Conservation (phyloP, 1,140 invertebrate species). For the Micrasema minimum region DNA sequence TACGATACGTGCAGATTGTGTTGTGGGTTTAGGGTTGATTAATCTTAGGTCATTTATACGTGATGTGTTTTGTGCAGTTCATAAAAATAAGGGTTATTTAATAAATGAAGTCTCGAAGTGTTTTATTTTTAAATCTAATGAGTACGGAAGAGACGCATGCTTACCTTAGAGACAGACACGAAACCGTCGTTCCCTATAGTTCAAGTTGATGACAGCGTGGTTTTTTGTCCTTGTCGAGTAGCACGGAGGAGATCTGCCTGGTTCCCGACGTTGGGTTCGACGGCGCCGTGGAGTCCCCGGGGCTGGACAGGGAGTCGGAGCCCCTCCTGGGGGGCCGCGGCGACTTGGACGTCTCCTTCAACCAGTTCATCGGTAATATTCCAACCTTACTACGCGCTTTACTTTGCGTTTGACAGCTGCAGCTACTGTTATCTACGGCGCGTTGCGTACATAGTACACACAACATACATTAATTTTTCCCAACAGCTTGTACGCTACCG, state of each 20-base stretch:
- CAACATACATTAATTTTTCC: slow-evolving; percentile 32
- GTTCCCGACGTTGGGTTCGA: slow-evolving; percentile 74
- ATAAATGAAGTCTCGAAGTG: slow-evolving; percentile 65
- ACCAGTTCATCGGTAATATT: slow-evolving; percentile 82
- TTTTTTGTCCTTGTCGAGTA: slow-evolving; percentile 66
- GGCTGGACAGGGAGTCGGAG: slow-evolving; percentile 86
- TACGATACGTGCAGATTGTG: slow-evolving; percentile 20
- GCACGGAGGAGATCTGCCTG: slow-evolving; percentile 74
- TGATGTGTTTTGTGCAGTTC: slow-evolving; percentile 38
- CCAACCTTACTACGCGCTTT: background rate
- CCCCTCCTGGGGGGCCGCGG: slow-evolving; percentile 86
- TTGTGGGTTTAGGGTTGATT: slow-evolving; percentile 42
- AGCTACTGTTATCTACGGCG: slow-evolving; percentile 17
- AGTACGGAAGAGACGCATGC: slow-evolving; percentile 68
- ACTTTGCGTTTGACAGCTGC: slow-evolving; percentile 35
- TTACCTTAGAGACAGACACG: slow-evolving; percentile 68
- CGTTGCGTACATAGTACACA: slow-evolving; percentile 19
- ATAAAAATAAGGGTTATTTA: slow-evolving; percentile 55
- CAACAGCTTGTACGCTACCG: slow-evolving; percentile 11
- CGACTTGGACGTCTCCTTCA: slow-evolving; percentile 79
- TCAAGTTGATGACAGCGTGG: slow-evolving; percentile 65
- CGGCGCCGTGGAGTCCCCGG: slow-evolving; percentile 78
- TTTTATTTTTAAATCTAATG: slow-evolving; percentile 63
- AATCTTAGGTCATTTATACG: slow-evolving; percentile 31
- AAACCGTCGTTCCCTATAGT: slow-evolving; percentile 58